Base-by-base conservation (phyloP, 2,797 vertebrate genomes). In the Hemibagrus guttatus region DNA sequence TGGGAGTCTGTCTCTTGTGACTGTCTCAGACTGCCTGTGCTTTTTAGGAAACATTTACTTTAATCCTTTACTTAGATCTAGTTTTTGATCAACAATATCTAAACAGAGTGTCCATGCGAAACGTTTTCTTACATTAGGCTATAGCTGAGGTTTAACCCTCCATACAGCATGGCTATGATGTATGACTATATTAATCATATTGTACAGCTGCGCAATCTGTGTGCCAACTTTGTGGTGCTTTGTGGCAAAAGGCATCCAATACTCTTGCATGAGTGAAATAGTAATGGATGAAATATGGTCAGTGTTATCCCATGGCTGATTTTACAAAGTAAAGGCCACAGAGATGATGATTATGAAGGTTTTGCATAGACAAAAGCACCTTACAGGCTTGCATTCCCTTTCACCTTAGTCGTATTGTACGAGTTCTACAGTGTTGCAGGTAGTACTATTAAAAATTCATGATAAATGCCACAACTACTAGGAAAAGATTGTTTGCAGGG, bases 1-100 rank as follows among this genome's bases (percentile, higher is more conserved):
- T 75, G 59, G 69, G 76, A 81, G 76, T 84, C 68, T 19, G 56
- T 26, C 42, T 80, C 64, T 54, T 12, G 84, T 90, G 90, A 92
- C 89, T 88, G 74, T 68, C 61, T 75, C 59, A 9, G 26, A 31
- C 31, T 71, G 54, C 31, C 26, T 86, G 39, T 49, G 52, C 23
- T 87, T 81, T 72, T 81, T 74, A 76, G 56, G 76, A 85, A 85
- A 80, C 3, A 11, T 63, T 84, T 69, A 17, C 56, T 58, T 3
- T 26, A 23, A 19, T 58, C 6, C 6, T 64, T 52, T 63, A 82
- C 68, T 23, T 35, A 23, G 19, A 26, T 80, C 68, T 58, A 79
- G 4, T 80, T 80, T 58, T 68, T 79, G 2, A 35, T 81, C 13
- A 35, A 52, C 64, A 81, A 74, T 75, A 49, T 31, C 42, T 28